Evolutionary conservation across 2,797 vertebrate species (phyloP).

Genomic region (Sebastes aleutianus): DNA sequence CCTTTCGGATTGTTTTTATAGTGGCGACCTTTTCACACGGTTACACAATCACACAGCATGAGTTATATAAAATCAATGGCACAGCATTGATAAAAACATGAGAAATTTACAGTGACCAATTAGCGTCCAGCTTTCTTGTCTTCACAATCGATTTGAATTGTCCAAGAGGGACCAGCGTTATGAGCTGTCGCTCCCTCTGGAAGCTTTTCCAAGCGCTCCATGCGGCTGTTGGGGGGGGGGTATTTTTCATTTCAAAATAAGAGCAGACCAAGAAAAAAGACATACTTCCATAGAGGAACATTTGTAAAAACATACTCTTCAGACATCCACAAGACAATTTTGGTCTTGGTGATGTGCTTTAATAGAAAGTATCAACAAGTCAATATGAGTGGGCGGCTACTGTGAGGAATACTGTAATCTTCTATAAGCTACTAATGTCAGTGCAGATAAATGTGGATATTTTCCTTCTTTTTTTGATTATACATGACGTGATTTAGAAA

Average conservation of each 20-base stretch:
- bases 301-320: not conserved
- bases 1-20: conserved; percentile 9
- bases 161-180: conserved; percentile 3
- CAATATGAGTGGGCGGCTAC: not conserved
- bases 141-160: conserved; percentile 6
- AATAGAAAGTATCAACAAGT: not conserved
- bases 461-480: not conserved
- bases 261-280: not conserved
- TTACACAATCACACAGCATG: not conserved
- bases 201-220: not conserved
- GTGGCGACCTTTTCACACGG: not conserved
- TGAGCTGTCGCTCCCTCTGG: not conserved
- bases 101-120: not conserved
- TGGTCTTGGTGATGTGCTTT: not conserved
- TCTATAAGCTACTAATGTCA: not conserved
- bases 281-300: not conserved
- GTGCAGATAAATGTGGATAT: not conserved
- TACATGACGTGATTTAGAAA: not conserved
- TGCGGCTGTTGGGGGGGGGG: not conserved
- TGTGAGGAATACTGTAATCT: not conserved
- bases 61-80: conserved; percentile 36
- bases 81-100: conserved; percentile 4
- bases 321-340: not conserved
- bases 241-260: not conserved
- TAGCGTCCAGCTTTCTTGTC: conserved; percentile 10